Base-by-base conservation (phyloP, 2,797 vertebrate genomes). In the Phoebastria nigripes region DNA sequence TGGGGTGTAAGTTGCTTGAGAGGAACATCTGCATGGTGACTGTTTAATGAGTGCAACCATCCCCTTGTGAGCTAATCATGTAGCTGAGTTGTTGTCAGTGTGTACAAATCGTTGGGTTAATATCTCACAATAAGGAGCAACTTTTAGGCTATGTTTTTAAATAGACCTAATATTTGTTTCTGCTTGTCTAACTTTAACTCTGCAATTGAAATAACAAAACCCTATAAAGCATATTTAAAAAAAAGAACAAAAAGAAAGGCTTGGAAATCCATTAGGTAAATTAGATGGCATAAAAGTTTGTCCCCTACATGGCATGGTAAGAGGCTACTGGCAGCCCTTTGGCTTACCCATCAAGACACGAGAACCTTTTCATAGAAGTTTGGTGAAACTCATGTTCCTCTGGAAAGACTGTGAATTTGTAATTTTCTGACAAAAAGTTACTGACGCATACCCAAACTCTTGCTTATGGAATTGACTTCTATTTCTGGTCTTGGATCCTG, bases 11-110 rank as follows among this genome's bases (percentile, higher is more conserved):
- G 26, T 51, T 41, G 11, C 62, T 37, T 8, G 8, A 65, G 46
- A 78, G 56, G 46, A 56, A 9, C 19, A 35, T 33, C 35, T 0
- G 0, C 7, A 0, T 14, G 17, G 61, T 69, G 55, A 12, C n/a
- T 65, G 3, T 52, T 47, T 11, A 2, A 16, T 29, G 35, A 37
- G 17, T 19, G 59, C 56, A 52, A 0, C 49, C 31, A 8, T 4
- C 15, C 31, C 33, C 25, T 26, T 35, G 7, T 21, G 5, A 61
- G 59, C 31, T 62, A 5, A 9, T 46, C 2, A 0, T 14, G 19
- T 39, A 17, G 24, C 52, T 17, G 47, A 7, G 16, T 19, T 20
- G 46, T 37, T 47, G 54, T 37, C 11, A 8, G 44, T 9, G 19
- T 5, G 19, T 47, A 19, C 22, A 31, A 20, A 28, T 61, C 7